A percentile compares a stretch with the other conserved stretches of the same genome.
Conservation (phyloP, 2,113 vertebrate species). For the Pygoscelis adeliae region DNA sequence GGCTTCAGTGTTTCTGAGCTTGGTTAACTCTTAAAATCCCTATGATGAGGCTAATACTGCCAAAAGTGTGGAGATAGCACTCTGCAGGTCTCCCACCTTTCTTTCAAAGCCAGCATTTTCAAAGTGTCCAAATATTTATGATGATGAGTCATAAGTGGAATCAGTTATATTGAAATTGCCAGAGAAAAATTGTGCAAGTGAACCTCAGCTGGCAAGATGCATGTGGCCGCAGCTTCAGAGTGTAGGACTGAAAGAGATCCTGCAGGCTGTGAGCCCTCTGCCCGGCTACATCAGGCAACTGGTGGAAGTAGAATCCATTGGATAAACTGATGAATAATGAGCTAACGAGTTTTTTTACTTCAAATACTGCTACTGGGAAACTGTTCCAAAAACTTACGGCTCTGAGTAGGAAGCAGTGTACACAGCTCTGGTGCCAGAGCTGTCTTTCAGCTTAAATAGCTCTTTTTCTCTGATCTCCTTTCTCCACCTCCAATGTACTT, state of each 20-base stretch:
- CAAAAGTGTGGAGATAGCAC: neutral
- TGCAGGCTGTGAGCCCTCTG: neutral
- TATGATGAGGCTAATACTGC: neutral
- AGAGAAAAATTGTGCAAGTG: neutral
- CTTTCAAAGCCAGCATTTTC: neutral
- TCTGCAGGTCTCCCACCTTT: neutral
- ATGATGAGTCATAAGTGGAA: neutral
- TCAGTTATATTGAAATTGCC: neutral
- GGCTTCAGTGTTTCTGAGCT: neutral
- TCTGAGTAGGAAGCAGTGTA: neutral
- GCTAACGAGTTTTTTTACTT: neutral
- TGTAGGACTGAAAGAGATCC: neutral
- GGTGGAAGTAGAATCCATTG: neutral
- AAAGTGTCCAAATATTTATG: neutral
- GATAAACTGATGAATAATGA: neutral
- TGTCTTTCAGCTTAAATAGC: neutral
- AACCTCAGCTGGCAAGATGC: neutral
- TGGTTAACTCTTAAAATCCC: conserved; percentile 47
- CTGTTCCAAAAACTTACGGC: neutral
- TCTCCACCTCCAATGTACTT: neutral
- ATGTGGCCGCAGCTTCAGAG: neutral
- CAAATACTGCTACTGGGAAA: neutral
- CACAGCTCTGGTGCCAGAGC: neutral
- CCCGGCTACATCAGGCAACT: neutral
- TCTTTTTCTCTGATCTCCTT: neutral